phyloP scores from a whole-genome alignment of 2,888 invertebrate genomes.

The Trissolcus brochymenae region DNA sequence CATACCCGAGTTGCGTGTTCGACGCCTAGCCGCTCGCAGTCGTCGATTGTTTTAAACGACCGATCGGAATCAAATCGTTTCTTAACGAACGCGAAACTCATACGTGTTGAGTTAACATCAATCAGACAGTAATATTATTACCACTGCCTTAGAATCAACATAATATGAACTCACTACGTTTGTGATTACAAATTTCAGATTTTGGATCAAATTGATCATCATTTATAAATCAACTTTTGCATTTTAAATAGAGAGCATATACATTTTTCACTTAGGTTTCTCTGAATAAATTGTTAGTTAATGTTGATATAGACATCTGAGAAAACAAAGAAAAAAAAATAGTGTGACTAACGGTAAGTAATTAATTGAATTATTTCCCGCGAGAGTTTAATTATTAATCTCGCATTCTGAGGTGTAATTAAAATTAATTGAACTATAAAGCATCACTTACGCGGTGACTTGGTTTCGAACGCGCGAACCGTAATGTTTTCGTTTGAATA shows the following conservation, averaged over 20 bases:
- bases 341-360: slow-evolving; percentile 11
- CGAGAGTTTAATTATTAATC: slow-evolving; percentile 39
- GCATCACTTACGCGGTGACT: slow-evolving; percentile 38
- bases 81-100: slow-evolving; percentile 41
- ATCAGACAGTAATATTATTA: slow-evolving; percentile 14
- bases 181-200: not conserved
- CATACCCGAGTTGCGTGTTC: slow-evolving; percentile 68
- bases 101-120: slow-evolving; percentile 17
- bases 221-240: too few relatives aligned
- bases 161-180: not conserved
- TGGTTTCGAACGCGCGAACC: slow-evolving; percentile 37
- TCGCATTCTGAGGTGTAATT: slow-evolving; percentile 25
- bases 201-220: not conserved
- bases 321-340: not conserved
- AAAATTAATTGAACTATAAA: slow-evolving; percentile 51
- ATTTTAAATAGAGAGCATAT: not conserved
- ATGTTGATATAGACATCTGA: not conserved
- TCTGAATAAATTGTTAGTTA: not conserved
- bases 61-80: slow-evolving; percentile 65
- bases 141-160: not conserved
- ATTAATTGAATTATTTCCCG: slow-evolving; percentile 24
- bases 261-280: not conserved
- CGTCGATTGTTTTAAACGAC: slow-evolving; percentile 74
- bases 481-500: slow-evolving; percentile 24
- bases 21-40: slow-evolving; percentile 64